Evolutionary conservation across 2,113 vertebrate species (phyloP), one percentile per base, ranked within the genome.

Genomic region (Egretta garzetta): DNA sequence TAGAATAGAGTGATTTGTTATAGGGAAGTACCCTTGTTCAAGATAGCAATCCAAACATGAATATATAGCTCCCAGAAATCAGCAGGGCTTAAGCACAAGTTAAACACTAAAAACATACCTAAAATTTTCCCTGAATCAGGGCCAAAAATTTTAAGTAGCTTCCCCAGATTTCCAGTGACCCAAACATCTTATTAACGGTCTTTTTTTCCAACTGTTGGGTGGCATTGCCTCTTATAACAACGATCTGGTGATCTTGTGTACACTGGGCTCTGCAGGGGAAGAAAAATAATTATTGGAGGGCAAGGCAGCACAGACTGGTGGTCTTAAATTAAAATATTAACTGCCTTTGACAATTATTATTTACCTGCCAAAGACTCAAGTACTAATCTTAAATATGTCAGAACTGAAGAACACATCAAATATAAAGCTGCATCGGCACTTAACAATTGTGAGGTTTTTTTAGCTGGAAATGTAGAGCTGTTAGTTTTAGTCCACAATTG

Each of bases 301-400:
- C 56, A 84, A 90, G 56, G 56, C 32, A 90, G 7, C 52, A 87
- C 37, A 94, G 45, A 73, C 8, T 66, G 59, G 56, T 75, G 28
- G 55, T 64, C 80, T 67, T 92, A 85, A 93, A 81, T 79, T 84
- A 88, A 93, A 96, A 90, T 87, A 85, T 64, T 87, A 80, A 62
- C 37, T 75, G 53, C n/a, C 56, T 76, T 50, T 77, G 62, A 76
- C 93, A 84, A 27, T 41, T 79, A 43, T 79, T 86, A 53, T 95
- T 96, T 86, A 82, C 72, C 53, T 58, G n/a, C 23, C 62, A 90
- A 55, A 89, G 37, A 7, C 45, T 56, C 53, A 62, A 41, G 17
- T 39, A 58, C 19, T 72, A 70, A 8, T 52, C 85, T 90, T 93
- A 67, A 93, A 91, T 59, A 84, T 49, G 52, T 86, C 77, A 92